Base-by-base conservation (phyloP, 2,888 invertebrate genomes). In the Andricus curvator region DNA sequence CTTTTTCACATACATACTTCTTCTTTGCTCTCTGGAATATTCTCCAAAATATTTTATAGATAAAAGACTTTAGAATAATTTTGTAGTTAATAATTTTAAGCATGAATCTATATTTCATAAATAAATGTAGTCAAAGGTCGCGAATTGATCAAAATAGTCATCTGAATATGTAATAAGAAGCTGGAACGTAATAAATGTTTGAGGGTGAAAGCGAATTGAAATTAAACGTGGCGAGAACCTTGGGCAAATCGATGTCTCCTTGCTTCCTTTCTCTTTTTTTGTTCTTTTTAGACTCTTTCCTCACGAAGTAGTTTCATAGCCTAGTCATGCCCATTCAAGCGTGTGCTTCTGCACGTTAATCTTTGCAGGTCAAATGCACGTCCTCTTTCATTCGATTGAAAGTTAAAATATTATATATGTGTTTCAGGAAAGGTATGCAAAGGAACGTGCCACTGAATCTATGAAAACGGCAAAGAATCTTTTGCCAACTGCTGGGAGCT, bases 341-440 rank as follows among this genome's bases (percentile, higher is more conserved):
- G 84, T 81, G 80, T 85, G 80, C 77, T 22, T 64, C 64, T 60
- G 83, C 82, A 84, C 84, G 87, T 87, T 88, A 88, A 88, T 88
- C 86, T 86, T 86, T 80, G 78, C 80, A 77, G 84, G 83, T 87
- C 84, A 85, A 87, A 86, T 83, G 84, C 82, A 84, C 80, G 79
- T 80, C 78, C 62, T 82, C 79, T 44, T 78, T 79, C 74, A 79
- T 80, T 80, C 81, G 66, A 78, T 80, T 76, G 66, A 17, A 48
- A 48, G 29, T 68, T 37, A 8, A 68, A 68, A 68, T 68, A 41
- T 78, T 44, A 78, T 78, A 22, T 78, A 33, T 44, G 68, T 62
- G 5, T 62, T 62, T 62, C 15, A 25, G 4, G 25, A 29, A 62
- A 62, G 25, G 62, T 62, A 29, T 62, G 62, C 62, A 62, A 29